phyloP scores from a whole-genome alignment of 1,140 invertebrate species.

The Protaetia brevitarsis region DNA sequence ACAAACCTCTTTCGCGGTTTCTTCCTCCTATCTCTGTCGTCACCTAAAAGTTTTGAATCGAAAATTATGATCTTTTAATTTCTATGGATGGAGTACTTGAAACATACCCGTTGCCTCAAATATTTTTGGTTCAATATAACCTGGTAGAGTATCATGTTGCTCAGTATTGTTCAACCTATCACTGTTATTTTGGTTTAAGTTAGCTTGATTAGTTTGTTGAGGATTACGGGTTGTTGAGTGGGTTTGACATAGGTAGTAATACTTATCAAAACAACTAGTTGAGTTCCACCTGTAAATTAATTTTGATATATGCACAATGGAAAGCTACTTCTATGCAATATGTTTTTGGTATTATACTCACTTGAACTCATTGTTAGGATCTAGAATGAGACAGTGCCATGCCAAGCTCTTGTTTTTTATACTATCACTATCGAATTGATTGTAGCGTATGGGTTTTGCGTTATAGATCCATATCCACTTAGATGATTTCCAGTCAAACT shows the following conservation, averaged over 20 bases:
- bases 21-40: background rate
- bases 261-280: background rate
- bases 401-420: background rate
- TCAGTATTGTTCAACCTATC: too few species aligned
- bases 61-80: too few species aligned
- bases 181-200: too few species aligned
- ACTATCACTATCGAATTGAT: background rate
- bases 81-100: too few species aligned
- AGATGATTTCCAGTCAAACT: background rate
- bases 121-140: too few species aligned
- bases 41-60: background rate
- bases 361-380: constrained; percentile 8
- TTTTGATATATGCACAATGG: too few species aligned
- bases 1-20: background rate
- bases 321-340: background rate
- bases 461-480: constrained; percentile 7
- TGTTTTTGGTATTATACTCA: background rate
- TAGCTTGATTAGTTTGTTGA: too few species aligned
- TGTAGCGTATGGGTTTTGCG: background rate
- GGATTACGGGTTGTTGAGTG: too few species aligned
- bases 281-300: constrained; percentile 15
- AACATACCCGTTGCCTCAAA: too few species aligned
- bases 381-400: constrained; percentile 9
- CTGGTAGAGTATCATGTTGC: too few species aligned
- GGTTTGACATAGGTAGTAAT: constrained; percentile 16